Evolutionary conservation across 2,113 vertebrate species (phyloP).

Genomic region (Enhydra lutris): DNA sequence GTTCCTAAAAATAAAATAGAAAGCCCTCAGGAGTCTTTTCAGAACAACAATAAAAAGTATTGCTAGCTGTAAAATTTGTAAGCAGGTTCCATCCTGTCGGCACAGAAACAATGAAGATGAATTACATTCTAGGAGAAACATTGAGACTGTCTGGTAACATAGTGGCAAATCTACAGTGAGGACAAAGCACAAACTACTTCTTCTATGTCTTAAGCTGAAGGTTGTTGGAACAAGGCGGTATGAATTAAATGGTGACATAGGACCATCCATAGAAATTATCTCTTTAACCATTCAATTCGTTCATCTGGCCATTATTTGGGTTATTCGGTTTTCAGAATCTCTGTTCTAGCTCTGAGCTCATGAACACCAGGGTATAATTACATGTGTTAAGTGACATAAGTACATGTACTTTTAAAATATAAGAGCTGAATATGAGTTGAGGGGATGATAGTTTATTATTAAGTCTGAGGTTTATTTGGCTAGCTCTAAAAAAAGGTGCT

Average conservation of each 20-base stretch:
- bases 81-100: constrained; percentile 75
- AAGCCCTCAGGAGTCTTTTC: constrained; percentile 75
- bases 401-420: neutral
- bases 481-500: constrained; percentile 4
- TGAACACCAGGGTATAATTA: neutral
- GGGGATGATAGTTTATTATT: neutral
- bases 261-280: neutral
- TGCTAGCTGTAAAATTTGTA: constrained; percentile 78
- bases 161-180: constrained; percentile 38
- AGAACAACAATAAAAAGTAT: constrained; percentile 79
- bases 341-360: neutral
- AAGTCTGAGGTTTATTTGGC: constrained; percentile 16
- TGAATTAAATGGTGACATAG: constrained; percentile 2
- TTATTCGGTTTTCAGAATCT: neutral
- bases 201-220: constrained; percentile 49
- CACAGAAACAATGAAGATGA: constrained; percentile 78
- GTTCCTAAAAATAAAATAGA: constrained; percentile 78
- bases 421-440: neutral
- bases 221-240: constrained; percentile 4
- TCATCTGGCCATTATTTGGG: neutral
- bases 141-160: constrained; percentile 54
- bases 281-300: neutral
- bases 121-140: constrained; percentile 71
- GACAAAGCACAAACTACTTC: constrained; percentile 61
- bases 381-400: neutral